phyloP scores from a whole-genome alignment of 2,113 vertebrate species.

The Recurvirostra avosetta region DNA sequence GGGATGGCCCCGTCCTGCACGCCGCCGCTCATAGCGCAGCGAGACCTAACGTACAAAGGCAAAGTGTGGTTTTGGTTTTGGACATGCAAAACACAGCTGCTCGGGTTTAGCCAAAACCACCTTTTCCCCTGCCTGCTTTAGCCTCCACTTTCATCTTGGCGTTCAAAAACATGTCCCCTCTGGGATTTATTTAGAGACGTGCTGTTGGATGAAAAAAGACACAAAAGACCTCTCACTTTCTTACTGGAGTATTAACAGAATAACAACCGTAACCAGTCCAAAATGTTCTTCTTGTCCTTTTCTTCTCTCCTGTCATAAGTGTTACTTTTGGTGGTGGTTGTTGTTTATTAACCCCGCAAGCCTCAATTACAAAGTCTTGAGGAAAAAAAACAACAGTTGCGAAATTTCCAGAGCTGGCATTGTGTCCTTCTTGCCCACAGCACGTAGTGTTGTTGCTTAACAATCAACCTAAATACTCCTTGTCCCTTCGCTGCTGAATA shows the following conservation, averaged over 20 bases:
- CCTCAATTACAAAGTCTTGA: constrained; percentile 46
- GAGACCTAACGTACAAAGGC: not conserved
- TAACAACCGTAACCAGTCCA: not conserved
- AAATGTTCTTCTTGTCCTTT: constrained; percentile 6
- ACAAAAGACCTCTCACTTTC: constrained; percentile 39
- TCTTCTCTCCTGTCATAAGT: not conserved
- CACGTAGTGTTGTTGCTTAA: constrained; percentile 50
- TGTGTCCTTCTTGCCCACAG: constrained; percentile 49
- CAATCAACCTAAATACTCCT: constrained; percentile 59
- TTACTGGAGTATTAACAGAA: not conserved
- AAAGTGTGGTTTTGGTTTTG: constrained; percentile 6
- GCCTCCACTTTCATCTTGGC: not conserved
- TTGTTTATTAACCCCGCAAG: constrained; percentile 59
- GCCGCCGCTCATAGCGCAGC: fast-evolving
- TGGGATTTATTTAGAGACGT: not conserved
- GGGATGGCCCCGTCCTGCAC: fast-evolving
- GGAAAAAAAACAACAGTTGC: not conserved
- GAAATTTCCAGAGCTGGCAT: constrained; percentile 46
- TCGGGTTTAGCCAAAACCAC: not conserved
- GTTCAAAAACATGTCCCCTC: not conserved
- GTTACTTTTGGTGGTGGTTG: constrained; percentile 24
- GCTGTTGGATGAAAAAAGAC: not conserved
- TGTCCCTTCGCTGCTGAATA: not conserved
- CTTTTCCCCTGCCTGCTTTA: constrained; percentile 16
- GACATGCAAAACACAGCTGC: constrained; percentile 19